phyloP scores from a whole-genome alignment of 2,113 vertebrate species.

The Anolis carolinensis region DNA sequence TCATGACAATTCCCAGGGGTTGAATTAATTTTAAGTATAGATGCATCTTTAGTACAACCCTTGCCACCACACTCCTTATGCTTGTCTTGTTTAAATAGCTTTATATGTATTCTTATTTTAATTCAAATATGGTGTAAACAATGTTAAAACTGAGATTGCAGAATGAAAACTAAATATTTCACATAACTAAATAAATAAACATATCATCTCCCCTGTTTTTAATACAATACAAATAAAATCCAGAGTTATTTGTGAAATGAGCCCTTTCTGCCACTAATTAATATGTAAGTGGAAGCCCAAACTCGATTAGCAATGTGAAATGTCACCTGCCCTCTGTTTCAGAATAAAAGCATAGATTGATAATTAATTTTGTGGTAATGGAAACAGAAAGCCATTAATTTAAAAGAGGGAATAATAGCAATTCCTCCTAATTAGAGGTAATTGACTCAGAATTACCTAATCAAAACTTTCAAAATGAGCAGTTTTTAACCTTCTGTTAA shows the following conservation, averaged over 20 bases:
- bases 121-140: neutral
- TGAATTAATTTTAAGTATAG: too few relatives aligned
- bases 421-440: conserved; percentile 46
- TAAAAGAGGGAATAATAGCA: conserved; percentile 20
- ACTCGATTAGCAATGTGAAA: conserved; percentile 7
- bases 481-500: neutral
- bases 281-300: conserved; percentile 34
- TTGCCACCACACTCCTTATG: neutral
- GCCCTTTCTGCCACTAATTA: neutral
- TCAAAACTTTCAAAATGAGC: conserved; percentile 27
- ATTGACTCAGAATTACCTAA: conserved; percentile 33
- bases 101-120: neutral
- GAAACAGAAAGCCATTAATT: conserved; percentile 52
- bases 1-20: too few relatives aligned
- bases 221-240: neutral
- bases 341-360: conserved; percentile 15
- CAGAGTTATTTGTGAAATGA: neutral
- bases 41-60: neutral
- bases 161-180: neutral
- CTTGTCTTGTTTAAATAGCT: neutral
- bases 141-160: neutral
- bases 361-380: conserved; percentile 40
- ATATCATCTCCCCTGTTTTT: neutral
- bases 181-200: neutral
- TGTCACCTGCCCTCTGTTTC: conserved; percentile 27